A percentile compares a stretch with the other conserved stretches of the same genome.
Evolutionary conservation across 2,888 invertebrate genomes (phyloP).

Genomic region (Lycaena phlaeas): DNA sequence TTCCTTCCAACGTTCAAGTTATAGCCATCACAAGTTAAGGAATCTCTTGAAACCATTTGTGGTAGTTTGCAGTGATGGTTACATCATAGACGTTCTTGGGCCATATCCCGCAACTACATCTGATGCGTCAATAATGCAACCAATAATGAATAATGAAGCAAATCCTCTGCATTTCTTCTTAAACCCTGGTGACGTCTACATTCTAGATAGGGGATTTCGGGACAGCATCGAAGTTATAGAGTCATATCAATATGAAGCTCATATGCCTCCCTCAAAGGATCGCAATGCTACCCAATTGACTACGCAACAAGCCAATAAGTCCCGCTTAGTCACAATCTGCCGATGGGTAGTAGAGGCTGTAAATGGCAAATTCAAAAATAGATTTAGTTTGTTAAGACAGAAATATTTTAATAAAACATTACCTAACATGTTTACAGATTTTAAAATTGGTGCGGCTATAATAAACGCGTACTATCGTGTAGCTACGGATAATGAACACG

Average conservation of each 20-base stretch:
- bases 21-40: slow-evolving; percentile 5
- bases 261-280: slow-evolving; percentile 13
- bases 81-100: slow-evolving; percentile 14
- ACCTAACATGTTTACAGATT: neutral
- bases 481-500: neutral
- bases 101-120: slow-evolving; percentile 15
- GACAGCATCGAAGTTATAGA: slow-evolving; percentile 10
- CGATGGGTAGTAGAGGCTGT: no score
- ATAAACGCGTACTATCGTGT: neutral
- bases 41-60: slow-evolving; percentile 15
- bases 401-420: no score
- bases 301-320: slow-evolving; percentile 9
- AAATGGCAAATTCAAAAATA: no score
- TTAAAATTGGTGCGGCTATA: neutral
- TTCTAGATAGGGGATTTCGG: slow-evolving; percentile 15
- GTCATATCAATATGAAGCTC: slow-evolving; percentile 10
- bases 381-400: no score
- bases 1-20: slow-evolving; percentile 13
- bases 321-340: slow-evolving; percentile 12
- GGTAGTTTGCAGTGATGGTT: slow-evolving; percentile 14
- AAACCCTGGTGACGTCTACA: slow-evolving; percentile 5
- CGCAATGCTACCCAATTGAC: slow-evolving; percentile 7
- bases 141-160: slow-evolving; percentile 9
- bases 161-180: slow-evolving; percentile 4
- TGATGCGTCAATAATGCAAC: slow-evolving; percentile 15